These are phyloP conservation scores for Osmerus eperlanus DNA, from an alignment of 2,113 vertebrate genomes.

Conservation along the genomic window DNA sequence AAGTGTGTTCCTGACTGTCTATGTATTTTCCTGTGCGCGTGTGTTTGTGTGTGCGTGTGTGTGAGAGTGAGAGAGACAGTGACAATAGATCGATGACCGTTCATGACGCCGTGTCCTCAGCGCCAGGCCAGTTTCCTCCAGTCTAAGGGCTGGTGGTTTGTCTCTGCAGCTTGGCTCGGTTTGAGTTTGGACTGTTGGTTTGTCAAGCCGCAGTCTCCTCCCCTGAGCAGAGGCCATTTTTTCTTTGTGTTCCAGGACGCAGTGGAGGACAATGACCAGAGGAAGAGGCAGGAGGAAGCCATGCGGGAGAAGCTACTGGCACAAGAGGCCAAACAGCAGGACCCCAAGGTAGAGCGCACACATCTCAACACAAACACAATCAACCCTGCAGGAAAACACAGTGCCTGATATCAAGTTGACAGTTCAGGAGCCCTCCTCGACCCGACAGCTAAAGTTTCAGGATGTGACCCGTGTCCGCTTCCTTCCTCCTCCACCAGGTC, in stretches of 20 bases:
- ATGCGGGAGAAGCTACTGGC: conserved; percentile 91
- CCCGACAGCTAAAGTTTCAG: not conserved
- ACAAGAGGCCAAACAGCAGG: conserved; percentile 92
- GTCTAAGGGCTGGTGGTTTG: not conserved
- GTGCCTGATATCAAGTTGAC: too few species aligned
- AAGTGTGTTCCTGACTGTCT: not conserved
- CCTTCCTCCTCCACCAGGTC: conserved; percentile 57
- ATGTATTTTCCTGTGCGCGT: not conserved
- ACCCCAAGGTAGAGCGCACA: conserved; percentile 80
- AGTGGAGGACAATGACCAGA: conserved; percentile 84
- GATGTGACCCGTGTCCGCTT: not conserved
- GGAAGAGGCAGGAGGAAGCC: conserved; percentile 92
- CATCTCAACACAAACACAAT: not conserved
- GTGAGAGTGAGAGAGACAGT: conserved; percentile 4
- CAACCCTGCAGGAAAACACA: not conserved
- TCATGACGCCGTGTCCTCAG: not conserved
- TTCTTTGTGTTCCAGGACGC: conserved; percentile 77
- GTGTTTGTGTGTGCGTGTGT: not conserved
- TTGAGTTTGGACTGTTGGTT: conserved; percentile 26
- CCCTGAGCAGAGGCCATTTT: conserved; percentile 27
- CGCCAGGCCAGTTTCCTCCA: conserved; percentile 26
- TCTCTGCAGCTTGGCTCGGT: conserved; percentile 2
- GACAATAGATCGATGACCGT: too few species aligned
- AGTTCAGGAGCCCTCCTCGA: too few species aligned
- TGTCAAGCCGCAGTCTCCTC: conserved; percentile 17